Evolutionary conservation across 2,888 invertebrate genomes (phyloP), one percentile per base, ranked within the genome.

Genomic region (Taphrorychus bicolor): DNA sequence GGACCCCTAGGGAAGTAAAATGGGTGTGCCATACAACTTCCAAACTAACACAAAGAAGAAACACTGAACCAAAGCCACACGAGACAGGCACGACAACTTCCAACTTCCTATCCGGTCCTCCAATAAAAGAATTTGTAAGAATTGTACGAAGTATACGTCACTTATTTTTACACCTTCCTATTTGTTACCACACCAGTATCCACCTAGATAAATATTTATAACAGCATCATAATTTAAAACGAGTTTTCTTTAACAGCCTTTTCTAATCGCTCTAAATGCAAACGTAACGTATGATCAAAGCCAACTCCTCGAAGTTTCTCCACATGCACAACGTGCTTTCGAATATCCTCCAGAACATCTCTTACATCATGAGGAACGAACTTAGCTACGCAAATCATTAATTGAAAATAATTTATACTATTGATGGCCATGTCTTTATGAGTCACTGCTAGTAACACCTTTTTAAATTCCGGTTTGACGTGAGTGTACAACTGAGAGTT

Each of bases 251-350:
- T 17, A 7, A 54, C 7, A 3, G 57, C n/a, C 11, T 41, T 7
- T 41, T 57, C 45, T 57, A 57, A 17, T 18, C 21, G 3, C 42
- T 79, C 79, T 14, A 77, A 75, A 63, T 77, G 74, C 66, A 77
- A 77, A 75, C 84, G 81, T 23, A 85, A 76, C 61, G 77, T 80
- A 48, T 79, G 78, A 76, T 85, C 84, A 73, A 78, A 83, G 2
- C 83, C 83, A 11, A 84, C 82, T 5, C 84, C 84, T 69, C 84
- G 74, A 75, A 82, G 81, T 51, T 75, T 76, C 74, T 85, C 85
- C 2, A 84, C 82, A 61, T 79, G 79, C n/a, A 70, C 71, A 18
- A 84, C 77, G 56, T 83, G 80, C 32, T 78, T 72, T 52, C 78
- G 78, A 19, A 85, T 76, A 51, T 74, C 70, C 2, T 77, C 78